Evolutionary conservation across 2,113 vertebrate genomes (phyloP), one percentile per base, ranked within the genome.

Genomic region (Menidia beryllina): DNA sequence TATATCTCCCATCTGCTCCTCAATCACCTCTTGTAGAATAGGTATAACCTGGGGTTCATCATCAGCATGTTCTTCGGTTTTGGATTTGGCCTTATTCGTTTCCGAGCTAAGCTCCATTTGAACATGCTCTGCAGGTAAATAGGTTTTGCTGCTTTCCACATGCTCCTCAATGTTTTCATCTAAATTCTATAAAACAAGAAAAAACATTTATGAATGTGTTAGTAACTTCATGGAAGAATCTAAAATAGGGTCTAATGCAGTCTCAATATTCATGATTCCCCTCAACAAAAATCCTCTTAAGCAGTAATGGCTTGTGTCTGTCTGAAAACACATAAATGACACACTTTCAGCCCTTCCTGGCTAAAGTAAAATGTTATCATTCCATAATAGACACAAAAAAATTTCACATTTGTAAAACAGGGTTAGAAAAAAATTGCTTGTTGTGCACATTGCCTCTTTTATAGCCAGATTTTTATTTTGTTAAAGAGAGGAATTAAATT

Each of bases 41-140:
- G 94, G 82, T 56, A 95, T 82, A 77, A 89, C 91, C 24, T 93
- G 94, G 54, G 92, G 70, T 92, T 92, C 93, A 55, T 86, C 79
- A 6, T 91, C 86, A 45, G 78, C 91, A 24, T 48, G 17, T 21
- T 69, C 72, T 21, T 87, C 76, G 60, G 55, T 24, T 69, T 81
- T 73, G 12, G 88, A 81, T 81, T 84, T 90, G 81, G 87, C 73
- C 73, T 95, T 92, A 79, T 91, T 90, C 89, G 94, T 92, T 82
- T 92, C 93, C 58, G 93, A 93, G 6, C 94, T 79, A 69, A 94
- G 94, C 4, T 91, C 94, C 59, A 95, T 52, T 86, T 95, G 94
- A 70, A 92, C 92, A 15, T 65, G 34, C 1, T 21, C 72, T 47
- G 25, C 19, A 14, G 72, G 11, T 26, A 68, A 17, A 4, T 63